Evolutionary conservation across 2,113 vertebrate genomes (phyloP).

Genomic region (Gasterosteus aculeatus): DNA sequence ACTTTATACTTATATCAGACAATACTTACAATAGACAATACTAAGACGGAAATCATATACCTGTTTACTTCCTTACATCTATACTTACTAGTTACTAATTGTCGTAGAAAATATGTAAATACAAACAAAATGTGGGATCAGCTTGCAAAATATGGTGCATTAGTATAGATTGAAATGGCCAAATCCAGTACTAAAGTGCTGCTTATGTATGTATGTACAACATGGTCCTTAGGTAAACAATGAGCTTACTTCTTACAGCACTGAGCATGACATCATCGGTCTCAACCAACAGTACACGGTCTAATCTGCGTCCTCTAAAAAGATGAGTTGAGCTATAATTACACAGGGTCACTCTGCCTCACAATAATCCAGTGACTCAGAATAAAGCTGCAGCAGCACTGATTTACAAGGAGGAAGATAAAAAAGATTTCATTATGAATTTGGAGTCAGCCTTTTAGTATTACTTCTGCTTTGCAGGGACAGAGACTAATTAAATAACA

Average conservation of each 20-base stretch:
- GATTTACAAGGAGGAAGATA: not conserved
- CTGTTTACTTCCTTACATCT: not conserved
- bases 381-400: constrained; percentile 25
- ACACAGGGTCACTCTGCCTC: constrained; percentile 35
- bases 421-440: not conserved
- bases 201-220: not conserved
- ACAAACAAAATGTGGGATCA: not conserved
- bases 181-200: not conserved
- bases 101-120: not conserved
- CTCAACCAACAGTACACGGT: constrained; percentile 8
- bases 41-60: not conserved
- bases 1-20: not conserved
- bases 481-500: not conserved
- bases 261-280: constrained; percentile 31
- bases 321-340: constrained; percentile 55
- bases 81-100: not conserved
- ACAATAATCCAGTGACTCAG: constrained; percentile 66
- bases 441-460: not conserved
- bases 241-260: not conserved
- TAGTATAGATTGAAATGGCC: not conserved
- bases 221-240: not conserved
- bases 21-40: no score
- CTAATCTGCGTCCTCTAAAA: constrained; percentile 57
- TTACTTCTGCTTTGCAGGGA: not conserved
- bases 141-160: not conserved